Conservation (phyloP, 2,797 vertebrate species). For the Phrynocephalus guinanensis region DNA sequence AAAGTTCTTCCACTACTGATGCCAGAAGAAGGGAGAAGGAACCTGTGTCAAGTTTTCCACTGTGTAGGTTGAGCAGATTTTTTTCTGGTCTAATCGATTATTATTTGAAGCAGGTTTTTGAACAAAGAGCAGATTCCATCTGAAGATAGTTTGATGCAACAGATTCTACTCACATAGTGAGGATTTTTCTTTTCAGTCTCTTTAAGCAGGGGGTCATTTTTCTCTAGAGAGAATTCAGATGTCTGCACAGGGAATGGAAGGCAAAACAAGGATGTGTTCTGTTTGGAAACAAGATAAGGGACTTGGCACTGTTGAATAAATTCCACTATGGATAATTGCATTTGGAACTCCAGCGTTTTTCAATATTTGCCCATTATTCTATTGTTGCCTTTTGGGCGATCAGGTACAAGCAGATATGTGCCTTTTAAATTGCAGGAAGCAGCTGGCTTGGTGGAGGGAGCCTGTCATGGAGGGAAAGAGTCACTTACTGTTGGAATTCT, state of each 20-base stretch:
- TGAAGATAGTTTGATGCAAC: neutral
- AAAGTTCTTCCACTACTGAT: neutral
- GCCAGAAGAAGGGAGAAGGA: neutral
- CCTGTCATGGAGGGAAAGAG: neutral
- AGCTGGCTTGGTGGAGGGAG: too few relatives aligned
- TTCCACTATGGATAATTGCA: neutral
- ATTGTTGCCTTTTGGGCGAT: neutral
- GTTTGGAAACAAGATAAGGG: neutral
- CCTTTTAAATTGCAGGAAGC: neutral
- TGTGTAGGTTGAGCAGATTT: neutral
- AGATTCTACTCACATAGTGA: neutral
- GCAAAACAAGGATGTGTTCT: neutral
- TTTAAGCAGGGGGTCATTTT: neutral
- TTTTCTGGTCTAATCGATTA: neutral
- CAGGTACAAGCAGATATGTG: too few relatives aligned
- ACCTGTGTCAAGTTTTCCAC: neutral
- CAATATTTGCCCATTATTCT: neutral
- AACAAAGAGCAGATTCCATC: neutral
- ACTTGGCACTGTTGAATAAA: neutral
- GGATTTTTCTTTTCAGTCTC: neutral
- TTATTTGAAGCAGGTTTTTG: neutral
- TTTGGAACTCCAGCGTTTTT: neutral
- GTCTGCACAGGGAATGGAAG: neutral
- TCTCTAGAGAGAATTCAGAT: neutral
- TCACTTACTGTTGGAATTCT: neutral